These are phyloP conservation scores for Nettapus auritus DNA, from an alignment of 2,113 vertebrate genomes.

Conservation along the genomic window DNA sequence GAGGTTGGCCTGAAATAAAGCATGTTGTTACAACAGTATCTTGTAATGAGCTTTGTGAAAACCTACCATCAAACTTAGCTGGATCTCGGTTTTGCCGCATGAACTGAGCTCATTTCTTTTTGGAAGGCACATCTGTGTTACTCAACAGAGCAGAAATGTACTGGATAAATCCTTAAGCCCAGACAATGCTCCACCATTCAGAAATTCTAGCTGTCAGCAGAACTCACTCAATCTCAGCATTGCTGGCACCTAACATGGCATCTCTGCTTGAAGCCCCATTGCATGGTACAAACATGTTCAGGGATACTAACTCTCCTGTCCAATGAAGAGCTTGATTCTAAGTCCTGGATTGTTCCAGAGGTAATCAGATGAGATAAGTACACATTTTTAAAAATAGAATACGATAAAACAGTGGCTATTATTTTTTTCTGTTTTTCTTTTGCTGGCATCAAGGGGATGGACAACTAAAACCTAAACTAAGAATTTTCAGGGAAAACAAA, in stretches of 20 bases:
- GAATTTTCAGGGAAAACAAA: not conserved
- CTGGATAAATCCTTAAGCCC: not conserved
- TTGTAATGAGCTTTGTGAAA: not conserved
- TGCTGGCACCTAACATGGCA: not conserved
- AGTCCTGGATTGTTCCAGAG: not conserved
- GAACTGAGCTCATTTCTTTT: not conserved
- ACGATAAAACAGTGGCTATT: not conserved
- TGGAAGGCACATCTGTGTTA: not conserved
- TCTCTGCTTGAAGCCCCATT: not conserved
- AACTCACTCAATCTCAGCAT: not conserved
- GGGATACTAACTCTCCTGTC: not conserved
- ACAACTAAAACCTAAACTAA: not conserved
- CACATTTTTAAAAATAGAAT: not conserved
- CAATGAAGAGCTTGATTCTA: not conserved
- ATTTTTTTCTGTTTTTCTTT: not conserved
- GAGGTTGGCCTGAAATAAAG: not conserved
- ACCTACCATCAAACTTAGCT: not conserved
- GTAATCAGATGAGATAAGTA: not conserved
- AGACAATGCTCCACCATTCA: not conserved
- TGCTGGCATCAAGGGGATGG: not conserved
- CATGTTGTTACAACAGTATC: not conserved
- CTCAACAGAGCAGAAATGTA: not conserved
- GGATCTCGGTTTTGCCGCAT: not conserved
- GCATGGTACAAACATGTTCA: not conserved
- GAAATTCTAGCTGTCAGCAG: not conserved